Evolutionary conservation across 2,888 invertebrate genomes (phyloP), one percentile per base, ranked within the genome.

Genomic region (Schizaphis graminum): DNA sequence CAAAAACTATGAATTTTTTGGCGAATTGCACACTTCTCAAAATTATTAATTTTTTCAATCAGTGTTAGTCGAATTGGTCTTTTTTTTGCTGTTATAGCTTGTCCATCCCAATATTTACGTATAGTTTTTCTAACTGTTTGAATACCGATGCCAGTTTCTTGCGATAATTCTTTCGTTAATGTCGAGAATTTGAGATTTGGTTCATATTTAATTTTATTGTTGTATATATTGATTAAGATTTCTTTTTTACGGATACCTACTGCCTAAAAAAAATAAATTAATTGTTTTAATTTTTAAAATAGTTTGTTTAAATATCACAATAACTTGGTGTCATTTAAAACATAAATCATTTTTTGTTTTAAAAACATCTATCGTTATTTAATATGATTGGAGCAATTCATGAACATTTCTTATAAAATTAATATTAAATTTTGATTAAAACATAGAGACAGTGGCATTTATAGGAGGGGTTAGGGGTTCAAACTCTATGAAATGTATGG

Each of bases 1-100:
- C 87, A 93, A 57, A 89, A 93, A 93, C 47, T 47, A 49, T 93
- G 93, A 57, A 93, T 47, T 93, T 88, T 88, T 49, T n/a, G n/a
- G 8, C 47, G 88, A n/a, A 93, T 93, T 49, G 49, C 49, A 47
- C n/a, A 49, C 44, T 93, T 93, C 0, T 57, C 61, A 11, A 57
- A 88, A 41, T 2, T 41, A n/a, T 89, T 84, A 67, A 90, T 16
- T 90, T 61, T 67, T 41, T 90, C 67, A 28, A 41, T 41, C 10
- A 47, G 13, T 26, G 44, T 67, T 57, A 67, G 28, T 44, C 16
- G 56, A 16, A 28, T n/a, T 90, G 44, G 44, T 61, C 44, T 90
- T 61, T 90, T 61, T 41, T 16, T 41, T 41, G 13, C 44, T 28
- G n/a, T 44, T 24, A 28, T 28, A 4, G 57, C 1, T 47, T 47